A percentile compares a stretch with the other conserved stretches of the same genome.
Conservation (phyloP, 2,797 vertebrate species). For the Calcarius lapponicus region DNA sequence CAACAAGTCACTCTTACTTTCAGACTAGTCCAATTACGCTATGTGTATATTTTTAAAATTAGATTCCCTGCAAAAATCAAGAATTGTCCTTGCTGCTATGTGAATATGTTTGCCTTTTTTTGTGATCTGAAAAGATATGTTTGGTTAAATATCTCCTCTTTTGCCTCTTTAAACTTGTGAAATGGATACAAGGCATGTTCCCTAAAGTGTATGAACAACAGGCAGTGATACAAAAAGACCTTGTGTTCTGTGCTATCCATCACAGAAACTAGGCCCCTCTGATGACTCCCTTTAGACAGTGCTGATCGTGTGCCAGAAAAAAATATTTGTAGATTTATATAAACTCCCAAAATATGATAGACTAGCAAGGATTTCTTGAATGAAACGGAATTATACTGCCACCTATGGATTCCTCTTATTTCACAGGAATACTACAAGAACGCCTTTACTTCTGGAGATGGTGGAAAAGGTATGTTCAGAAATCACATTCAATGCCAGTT, state of each 20-base stretch:
- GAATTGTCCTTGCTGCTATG: not conserved
- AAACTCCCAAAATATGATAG: not conserved
- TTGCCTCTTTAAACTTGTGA: not conserved
- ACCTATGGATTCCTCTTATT: slow-evolving; percentile 52
- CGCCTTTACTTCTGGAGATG: slow-evolving; percentile 95
- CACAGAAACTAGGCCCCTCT: not conserved
- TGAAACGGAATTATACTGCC: not conserved
- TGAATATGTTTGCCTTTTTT: not conserved
- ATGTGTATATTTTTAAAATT: not conserved
- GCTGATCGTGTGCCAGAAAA: not conserved
- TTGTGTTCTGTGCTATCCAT: not conserved
- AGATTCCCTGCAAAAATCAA: not conserved
- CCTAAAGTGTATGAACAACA: not conserved
- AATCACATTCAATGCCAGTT: not conserved
- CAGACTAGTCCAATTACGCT: not conserved
- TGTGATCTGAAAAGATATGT: not conserved
- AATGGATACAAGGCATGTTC: not conserved
- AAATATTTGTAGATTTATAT: not conserved
- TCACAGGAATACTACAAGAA: slow-evolving; percentile 89
- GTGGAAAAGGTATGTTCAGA: slow-evolving; percentile 83
- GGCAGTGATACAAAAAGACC: not conserved
- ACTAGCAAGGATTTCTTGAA: not conserved
- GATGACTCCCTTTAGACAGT: not conserved
- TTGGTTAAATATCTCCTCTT: not conserved
- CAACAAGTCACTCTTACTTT: not conserved